These are phyloP conservation scores for Chascanopsetta lugubris DNA, from an alignment of 2,113 vertebrate species.

Conservation along the genomic window DNA sequence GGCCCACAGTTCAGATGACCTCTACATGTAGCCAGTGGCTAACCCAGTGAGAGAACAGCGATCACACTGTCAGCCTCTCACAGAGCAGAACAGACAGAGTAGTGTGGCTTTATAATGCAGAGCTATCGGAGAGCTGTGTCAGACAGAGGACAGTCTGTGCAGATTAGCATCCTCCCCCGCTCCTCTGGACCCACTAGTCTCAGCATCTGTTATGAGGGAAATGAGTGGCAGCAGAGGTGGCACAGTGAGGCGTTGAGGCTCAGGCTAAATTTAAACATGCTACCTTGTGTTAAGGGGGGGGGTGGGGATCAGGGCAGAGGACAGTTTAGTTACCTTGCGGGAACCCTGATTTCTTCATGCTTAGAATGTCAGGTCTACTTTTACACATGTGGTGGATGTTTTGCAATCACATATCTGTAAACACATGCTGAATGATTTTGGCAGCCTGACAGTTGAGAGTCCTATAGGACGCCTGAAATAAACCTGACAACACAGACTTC, in stretches of 20 bases:
- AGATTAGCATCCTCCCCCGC: conserved; percentile 34
- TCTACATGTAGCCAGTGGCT: conserved; percentile 35
- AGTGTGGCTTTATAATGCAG: conserved; percentile 26
- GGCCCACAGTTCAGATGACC: conserved; percentile 35
- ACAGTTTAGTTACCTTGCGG: conserved; percentile 27
- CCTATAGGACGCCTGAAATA: neutral
- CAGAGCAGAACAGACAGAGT: conserved; percentile 14
- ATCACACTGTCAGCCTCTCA: conserved; percentile 36
- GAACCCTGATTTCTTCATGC: conserved; percentile 13
- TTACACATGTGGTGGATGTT: conserved; percentile 27
- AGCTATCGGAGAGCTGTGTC: conserved; percentile 22
- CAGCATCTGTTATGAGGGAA: conserved; percentile 56
- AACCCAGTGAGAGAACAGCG: conserved; percentile 32
- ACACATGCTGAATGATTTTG: conserved; percentile 18
- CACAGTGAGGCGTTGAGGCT: neutral
- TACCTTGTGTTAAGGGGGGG: neutral
- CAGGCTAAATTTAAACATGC: conserved; percentile 34
- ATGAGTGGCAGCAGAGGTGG: conserved; percentile 20
- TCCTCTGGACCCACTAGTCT: conserved; percentile 12
- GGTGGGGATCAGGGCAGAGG: conserved; percentile 8
- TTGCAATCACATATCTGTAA: conserved; percentile 37
- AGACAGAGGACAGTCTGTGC: conserved; percentile 54
- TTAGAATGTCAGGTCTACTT: conserved; percentile 23
- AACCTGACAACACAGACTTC: neutral
- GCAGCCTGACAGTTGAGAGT: neutral